Evolutionary conservation across 64 coral and sea anemone species (phyloP), one percentile per base, ranked within the genome.

Genomic region (Stichodactyla helianthus): DNA sequence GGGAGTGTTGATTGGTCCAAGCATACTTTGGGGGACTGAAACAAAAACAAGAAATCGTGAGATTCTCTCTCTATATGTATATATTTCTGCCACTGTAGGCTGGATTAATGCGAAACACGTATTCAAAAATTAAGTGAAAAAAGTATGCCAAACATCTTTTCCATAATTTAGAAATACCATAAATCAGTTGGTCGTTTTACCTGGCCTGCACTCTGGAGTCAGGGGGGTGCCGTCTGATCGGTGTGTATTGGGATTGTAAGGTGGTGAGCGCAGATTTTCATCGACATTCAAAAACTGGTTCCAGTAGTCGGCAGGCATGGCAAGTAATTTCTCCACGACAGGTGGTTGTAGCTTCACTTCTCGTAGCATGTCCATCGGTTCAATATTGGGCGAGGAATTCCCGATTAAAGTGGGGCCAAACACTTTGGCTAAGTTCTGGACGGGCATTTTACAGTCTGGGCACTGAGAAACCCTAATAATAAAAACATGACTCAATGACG

Each of bases 231-330:
- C 97, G 22, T 99, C 97, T n/a, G 86, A 51, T 53, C 71, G 81
- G 65, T 99, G 97, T 23, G 95, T 94, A 16, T 77, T 85, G 7
- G 97, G 97, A 84, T 99, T 99, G 84, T 88, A 99, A 11, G 97
- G 97, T 28, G 97, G 97, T 51, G 97, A 99, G 68, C 93, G 90
- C 6, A 99, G 31, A 62, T 94, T 94, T 82, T 99, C 88, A 10
- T 88, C 93, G 10, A 92, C 88, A 50, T 77, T 77, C 54, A 95
- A 85, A 63, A 99, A 99, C 83, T 99, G 97, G 62, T 99, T 99
- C 97, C 97, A 99, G 77, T 99, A 99, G 82, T 99, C 97, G n/a
- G 87, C 93, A 5, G 97, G 97, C 97, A 99, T 99, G 11, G 76
- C 78, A 0, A 99, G 79, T 20, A 99, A 89, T 60, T 89, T 91